Conservation (phyloP, 1,140 invertebrate species). For the Coelopa frigida region DNA sequence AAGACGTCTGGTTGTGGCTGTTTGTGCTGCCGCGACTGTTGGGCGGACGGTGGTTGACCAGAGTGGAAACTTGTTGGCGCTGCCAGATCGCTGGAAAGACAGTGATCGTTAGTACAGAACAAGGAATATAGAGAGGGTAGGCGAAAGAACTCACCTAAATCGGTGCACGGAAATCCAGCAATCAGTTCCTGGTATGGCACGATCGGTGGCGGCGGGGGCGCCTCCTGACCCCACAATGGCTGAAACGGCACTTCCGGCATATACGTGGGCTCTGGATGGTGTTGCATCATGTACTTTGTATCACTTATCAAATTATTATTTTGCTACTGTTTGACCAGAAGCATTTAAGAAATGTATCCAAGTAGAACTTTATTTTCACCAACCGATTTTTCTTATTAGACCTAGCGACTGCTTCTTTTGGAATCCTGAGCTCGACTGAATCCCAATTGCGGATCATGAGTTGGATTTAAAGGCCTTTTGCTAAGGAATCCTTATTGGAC, state of each 20-base stretch:
- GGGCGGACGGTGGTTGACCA: slow-evolving; percentile 27
- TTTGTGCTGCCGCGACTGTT: slow-evolving; percentile 24
- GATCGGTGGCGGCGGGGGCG: slow-evolving; percentile 33
- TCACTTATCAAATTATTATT: not conserved
- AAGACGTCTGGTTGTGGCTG: slow-evolving; percentile 20
- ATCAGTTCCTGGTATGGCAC: slow-evolving; percentile 50
- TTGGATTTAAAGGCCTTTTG: not conserved
- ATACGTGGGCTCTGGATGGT: slow-evolving; percentile 33
- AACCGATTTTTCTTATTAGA: slow-evolving; percentile 2
- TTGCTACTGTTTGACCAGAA: not conserved
- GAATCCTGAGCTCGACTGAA: slow-evolving; percentile 2
- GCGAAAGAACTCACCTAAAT: slow-evolving; percentile 45
- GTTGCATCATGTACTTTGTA: slow-evolving; percentile 23
- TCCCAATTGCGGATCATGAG: not conserved
- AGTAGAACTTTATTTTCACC: too few relatives aligned
- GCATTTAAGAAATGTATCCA: too few relatives aligned
- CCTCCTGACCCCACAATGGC: slow-evolving; percentile 37
- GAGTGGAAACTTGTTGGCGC: slow-evolving; percentile 31
- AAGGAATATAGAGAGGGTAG: too few relatives aligned
- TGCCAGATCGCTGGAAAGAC: slow-evolving; percentile 43
- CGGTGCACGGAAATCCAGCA: slow-evolving; percentile 49
- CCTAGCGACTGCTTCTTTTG: not conserved
- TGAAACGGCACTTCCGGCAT: slow-evolving; percentile 43
- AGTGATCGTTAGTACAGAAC: not conserved
- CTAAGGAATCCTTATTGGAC: not conserved